Conservation (phyloP, 2,888 invertebrate genomes). For the Brachylomia viminalis region DNA sequence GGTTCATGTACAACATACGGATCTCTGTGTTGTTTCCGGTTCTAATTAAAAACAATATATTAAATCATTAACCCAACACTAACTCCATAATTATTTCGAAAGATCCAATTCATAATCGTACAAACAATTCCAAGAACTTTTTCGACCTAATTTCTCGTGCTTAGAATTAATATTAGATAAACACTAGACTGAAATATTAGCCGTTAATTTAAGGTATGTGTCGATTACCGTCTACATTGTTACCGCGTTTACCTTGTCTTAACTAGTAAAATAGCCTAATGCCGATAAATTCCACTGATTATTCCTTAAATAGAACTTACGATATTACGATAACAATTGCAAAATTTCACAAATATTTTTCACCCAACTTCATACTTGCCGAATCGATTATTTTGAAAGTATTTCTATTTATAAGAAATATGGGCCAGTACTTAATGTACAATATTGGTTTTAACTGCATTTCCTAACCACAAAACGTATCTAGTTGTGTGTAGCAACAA, state of each 20-base stretch:
- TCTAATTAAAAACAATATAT: background rate
- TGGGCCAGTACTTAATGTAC: conserved; percentile 51
- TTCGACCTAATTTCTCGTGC: conserved; percentile 23
- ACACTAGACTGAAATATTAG: conserved; percentile 43
- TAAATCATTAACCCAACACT: background rate
- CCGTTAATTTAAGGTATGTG: conserved; percentile 61
- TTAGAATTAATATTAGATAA: conserved; percentile 29
- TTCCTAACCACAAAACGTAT: conserved; percentile 71
- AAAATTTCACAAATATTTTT: conserved; percentile 35
- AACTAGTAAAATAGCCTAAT: conserved; percentile 53
- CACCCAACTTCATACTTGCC: background rate
- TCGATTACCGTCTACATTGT: conserved; percentile 62
- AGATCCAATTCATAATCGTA: background rate
- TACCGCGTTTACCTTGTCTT: conserved; percentile 62
- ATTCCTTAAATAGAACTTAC: conserved; percentile 56
- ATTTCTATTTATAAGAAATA: conserved; percentile 34
- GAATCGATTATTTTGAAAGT: conserved; percentile 35
- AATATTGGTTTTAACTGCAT: conserved; percentile 61
- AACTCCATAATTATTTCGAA: background rate
- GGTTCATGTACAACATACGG: conserved; percentile 45
- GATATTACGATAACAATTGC: conserved; percentile 25
- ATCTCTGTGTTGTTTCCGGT: conserved; percentile 11
- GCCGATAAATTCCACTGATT: conserved; percentile 61
- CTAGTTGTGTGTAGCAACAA: conserved; percentile 66
- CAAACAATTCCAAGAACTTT: conserved; percentile 27